Evolutionary conservation across 2,797 vertebrate species (phyloP).

Genomic region (Luscinia megarhynchos): DNA sequence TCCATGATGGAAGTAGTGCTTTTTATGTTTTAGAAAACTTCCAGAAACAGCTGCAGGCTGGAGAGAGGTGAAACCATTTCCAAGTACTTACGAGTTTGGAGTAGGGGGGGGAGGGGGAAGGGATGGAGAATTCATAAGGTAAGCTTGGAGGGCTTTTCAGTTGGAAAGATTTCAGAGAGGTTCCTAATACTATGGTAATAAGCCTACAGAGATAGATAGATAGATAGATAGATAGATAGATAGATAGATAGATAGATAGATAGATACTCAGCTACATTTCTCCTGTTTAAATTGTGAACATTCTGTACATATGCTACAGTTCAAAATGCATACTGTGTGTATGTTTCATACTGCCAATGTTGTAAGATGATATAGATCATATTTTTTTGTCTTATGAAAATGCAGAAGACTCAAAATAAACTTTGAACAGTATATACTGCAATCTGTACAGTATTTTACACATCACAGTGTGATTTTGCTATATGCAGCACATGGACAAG

Average conservation of each 20-base stretch:
- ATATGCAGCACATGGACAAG: conserved; percentile 66
- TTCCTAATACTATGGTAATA: neutral
- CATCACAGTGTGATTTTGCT: conserved; percentile 63
- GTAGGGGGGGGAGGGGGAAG: too few species aligned
- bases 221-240: conserved; percentile 39
- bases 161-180: neutral
- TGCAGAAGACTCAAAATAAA: conserved; percentile 74
- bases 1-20: neutral
- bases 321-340: conserved; percentile 76
- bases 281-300: conserved; percentile 72
- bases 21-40: neutral
- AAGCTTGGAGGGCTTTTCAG: neutral
- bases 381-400: conserved; percentile 73
- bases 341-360: conserved; percentile 71
- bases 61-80: neutral
- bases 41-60: neutral
- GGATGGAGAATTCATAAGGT: neutral
- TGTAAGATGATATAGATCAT: conserved; percentile 75
- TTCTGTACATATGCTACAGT: conserved; percentile 74
- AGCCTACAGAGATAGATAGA: neutral
- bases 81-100: neutral
- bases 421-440: conserved; percentile 64
- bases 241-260: conserved; percentile 13
- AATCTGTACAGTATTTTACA: conserved; percentile 71
- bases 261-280: conserved; percentile 49